Evolutionary conservation across 2,113 vertebrate genomes (phyloP), one percentile per base, ranked within the genome.

Genomic region (Bubo bubo): DNA sequence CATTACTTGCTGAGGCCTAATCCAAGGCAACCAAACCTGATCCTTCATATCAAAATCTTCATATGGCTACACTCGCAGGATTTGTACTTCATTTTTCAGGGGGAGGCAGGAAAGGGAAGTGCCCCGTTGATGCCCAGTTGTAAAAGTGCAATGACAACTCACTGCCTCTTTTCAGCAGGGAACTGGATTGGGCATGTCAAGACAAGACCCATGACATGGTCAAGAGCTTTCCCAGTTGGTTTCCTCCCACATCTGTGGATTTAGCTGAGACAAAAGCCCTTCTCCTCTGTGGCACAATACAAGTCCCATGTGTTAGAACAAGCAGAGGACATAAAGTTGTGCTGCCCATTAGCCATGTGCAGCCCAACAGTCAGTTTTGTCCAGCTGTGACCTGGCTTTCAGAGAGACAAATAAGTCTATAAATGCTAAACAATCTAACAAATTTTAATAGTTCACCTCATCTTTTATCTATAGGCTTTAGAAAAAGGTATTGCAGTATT

Each of bases 281-380:
- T 73, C 20, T 81, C 23, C 30, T 43, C 15, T 52, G 15, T 56
- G 37, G 7, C 9, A 60, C n/a, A 64, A 6, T 6, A 3, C 5
- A 50, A 53, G 14, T 27, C 14, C n/a, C 16, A 32, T 15, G 15
- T 28, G 19, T 15, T 1, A 60, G 63, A 60, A 10, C 6, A 58
- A 82, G 32, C 4, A 27, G 9, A 55, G 34, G 21, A 39, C 37
- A 53, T 27, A 21, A 80, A 90, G 3, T 11, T 52, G 8, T 39
- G n/a, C 15, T 47, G 47, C 1, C 2, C 1, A 1, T 21, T 43
- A 79, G 20, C 22, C 10, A 23, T 0, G 1, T 7, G 35, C 23
- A 68, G n/a, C 17, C 37, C 26, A 45, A 8, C 16, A 41, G 21
- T 17, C 30, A 58, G n/a, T 10, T 34, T 50, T 64, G 30, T 64